Percentiles rank a stretch among this genome's conserved stretches.
phyloP scores from a whole-genome alignment of 2,113 vertebrate species.

The Daubentonia madagascariensis region DNA sequence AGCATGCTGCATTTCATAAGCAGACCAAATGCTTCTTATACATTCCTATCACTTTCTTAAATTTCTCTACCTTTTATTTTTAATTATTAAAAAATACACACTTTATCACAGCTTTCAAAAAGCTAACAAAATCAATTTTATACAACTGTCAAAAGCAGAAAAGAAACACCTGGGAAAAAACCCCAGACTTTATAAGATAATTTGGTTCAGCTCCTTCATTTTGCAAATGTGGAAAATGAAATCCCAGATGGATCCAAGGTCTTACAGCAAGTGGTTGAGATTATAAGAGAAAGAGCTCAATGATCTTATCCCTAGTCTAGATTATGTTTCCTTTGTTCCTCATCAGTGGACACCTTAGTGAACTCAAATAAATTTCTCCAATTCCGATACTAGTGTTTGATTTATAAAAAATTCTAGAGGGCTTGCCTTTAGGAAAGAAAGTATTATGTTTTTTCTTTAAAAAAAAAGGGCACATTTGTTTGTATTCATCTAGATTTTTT shows the following conservation, averaged over 20 bases:
- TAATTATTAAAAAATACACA: neutral
- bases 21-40: neutral
- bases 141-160: neutral
- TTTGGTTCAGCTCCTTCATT: neutral
- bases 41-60: neutral
- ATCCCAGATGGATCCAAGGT: neutral
- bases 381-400: neutral
- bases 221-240: neutral
- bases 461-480: neutral
- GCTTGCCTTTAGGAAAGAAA: neutral
- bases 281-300: neutral
- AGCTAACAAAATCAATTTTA: neutral
- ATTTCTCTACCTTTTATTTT: neutral
- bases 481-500: neutral
- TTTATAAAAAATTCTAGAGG: neutral
- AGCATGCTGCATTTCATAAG: neutral
- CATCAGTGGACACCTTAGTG: conserved; percentile 13
- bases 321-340: neutral
- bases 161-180: neutral
- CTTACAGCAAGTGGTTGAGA: neutral
- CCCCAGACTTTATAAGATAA: neutral
- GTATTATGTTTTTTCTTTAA: neutral
- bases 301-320: neutral
- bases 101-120: neutral
- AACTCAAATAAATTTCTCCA: neutral